Base-by-base conservation (phyloP, 2,888 invertebrate species). In the Caenorhabditis sp. region DNA sequence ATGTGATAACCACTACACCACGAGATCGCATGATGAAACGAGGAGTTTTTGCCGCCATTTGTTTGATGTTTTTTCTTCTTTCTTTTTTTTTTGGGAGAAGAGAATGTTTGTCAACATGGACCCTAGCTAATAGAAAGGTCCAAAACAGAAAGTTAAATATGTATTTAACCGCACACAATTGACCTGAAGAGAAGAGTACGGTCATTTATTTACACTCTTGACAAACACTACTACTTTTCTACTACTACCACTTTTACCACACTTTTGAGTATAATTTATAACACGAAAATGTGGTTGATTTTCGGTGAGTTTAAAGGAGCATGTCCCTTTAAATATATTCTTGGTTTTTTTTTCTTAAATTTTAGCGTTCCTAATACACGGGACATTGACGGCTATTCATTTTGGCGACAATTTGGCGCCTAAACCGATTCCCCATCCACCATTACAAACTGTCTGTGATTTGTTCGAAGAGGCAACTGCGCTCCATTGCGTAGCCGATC, bases 1-100 rank as follows among this genome's bases (percentile, higher is more conserved):
- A 83, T 80, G 84, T 84, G 84, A 84, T 84, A 84, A 84, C 84
- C 83, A 81, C 82, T 83, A 83, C 83, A 83, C 83, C 83, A 83
- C 83, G 83, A 80, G 80, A 80, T 68, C 78, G 54, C 54, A 10
- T 53, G 53, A 36, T 36, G 36, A n/a, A 5, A 36, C n/a, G n/a
- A n/a, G n/a, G n/a, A n/a, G n/a, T n/a, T n/a, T 8, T 10, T 36
- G 36, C 36, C 10, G 7, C 5, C 5, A 36, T 36, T 36, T 8
- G 5, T 36, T 5, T 36, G 36, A 36, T 36, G 36, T 36, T 36
- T 36, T 36, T 10, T 5, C 7, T 36, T 5, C 10, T 36, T 36
- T 36, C 36, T 5, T 5, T 5, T 36, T 36, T 5, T 36, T 43
- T 43, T 43, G 43, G 17, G 14, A 17, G 43, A 3, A 10, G 12